Percentiles rank a stretch among this genome's conserved stretches.
These are phyloP conservation scores for Lepidostoma basale DNA, from an alignment of 1,140 invertebrate genomes.

Conservation along the genomic window DNA sequence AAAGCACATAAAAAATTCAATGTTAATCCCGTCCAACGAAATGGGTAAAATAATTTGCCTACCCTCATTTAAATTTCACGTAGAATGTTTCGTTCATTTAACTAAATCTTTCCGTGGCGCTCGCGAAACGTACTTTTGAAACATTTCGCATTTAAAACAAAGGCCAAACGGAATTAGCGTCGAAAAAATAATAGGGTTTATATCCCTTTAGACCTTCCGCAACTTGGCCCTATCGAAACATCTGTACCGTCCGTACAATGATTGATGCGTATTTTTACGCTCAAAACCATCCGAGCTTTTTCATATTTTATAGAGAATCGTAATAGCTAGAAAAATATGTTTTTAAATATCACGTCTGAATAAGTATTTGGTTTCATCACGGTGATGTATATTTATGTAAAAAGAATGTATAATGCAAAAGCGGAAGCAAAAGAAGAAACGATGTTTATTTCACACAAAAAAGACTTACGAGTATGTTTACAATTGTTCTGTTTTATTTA, in stretches of 20 bases:
- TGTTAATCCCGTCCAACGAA: too few species aligned
- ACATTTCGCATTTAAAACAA: background rate
- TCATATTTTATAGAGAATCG: background rate
- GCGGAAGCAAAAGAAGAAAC: too few species aligned
- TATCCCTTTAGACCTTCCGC: background rate
- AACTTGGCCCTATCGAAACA: background rate
- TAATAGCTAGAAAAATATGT: too few species aligned
- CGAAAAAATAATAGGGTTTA: background rate
- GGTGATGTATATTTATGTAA: too few species aligned
- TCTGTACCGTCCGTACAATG: background rate
- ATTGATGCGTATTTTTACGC: constrained; percentile 1
- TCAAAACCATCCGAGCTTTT: background rate
- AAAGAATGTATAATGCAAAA: too few species aligned
- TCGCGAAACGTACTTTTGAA: background rate
- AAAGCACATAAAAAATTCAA: too few species aligned
- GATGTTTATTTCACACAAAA: too few species aligned
- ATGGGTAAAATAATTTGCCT: too few species aligned
- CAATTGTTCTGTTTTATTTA: too few species aligned
- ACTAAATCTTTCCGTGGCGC: background rate
- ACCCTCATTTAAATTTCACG: background rate
- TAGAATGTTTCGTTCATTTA: background rate
- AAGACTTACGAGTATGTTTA: too few species aligned
- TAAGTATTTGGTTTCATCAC: too few species aligned
- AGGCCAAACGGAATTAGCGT: background rate
- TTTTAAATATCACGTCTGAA: background rate